A percentile compares a stretch with the other conserved stretches of the same genome.
These are phyloP conservation scores for Cremastinae sp. DNA, from an alignment of 2,888 invertebrate species.

Conservation along the genomic window DNA sequence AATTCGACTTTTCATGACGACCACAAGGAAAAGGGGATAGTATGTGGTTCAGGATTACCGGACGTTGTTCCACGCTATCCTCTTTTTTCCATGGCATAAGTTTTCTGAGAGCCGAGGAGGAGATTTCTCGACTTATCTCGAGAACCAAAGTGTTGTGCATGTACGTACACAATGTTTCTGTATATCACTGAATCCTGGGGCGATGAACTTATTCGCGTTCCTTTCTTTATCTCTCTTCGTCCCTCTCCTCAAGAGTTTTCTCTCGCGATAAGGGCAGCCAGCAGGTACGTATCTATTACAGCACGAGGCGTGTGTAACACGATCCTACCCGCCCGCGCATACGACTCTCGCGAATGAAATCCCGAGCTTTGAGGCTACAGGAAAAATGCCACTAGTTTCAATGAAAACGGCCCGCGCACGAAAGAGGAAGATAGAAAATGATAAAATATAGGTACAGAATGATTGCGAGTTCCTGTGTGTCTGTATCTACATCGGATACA, in stretches of 20 bases:
- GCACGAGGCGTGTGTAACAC: constrained; percentile 47
- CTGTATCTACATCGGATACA: constrained; percentile 31
- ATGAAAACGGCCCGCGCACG: constrained; percentile 21
- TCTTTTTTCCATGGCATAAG: constrained; percentile 14
- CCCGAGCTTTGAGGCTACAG: constrained; percentile 29
- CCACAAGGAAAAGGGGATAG: neutral
- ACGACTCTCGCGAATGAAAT: constrained; percentile 46
- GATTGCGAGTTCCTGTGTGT: constrained; percentile 42
- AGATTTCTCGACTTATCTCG: constrained; percentile 26
- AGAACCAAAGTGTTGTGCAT: constrained; percentile 18
- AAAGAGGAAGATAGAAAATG: constrained; percentile 13
- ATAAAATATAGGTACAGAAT: constrained; percentile 42
- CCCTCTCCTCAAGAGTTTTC: constrained; percentile 26
- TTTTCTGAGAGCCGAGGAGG: constrained; percentile 28
- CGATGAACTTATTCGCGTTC: constrained; percentile 52
- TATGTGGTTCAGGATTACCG: neutral
- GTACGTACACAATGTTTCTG: constrained; percentile 17
- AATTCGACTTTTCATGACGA: neutral
- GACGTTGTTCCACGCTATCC: no score
- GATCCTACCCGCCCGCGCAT: constrained; percentile 42
- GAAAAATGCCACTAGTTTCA: constrained; percentile 34
- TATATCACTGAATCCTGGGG: constrained; percentile 50
- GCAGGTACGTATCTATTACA: constrained; percentile 62
- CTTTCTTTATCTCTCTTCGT: constrained; percentile 31
- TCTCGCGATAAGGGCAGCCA: constrained; percentile 54